A percentile compares a stretch with the other conserved stretches of the same genome.
These are phyloP conservation scores for Hydropotes inermis DNA, from an alignment of 2,113 vertebrate species.

Conservation along the genomic window DNA sequence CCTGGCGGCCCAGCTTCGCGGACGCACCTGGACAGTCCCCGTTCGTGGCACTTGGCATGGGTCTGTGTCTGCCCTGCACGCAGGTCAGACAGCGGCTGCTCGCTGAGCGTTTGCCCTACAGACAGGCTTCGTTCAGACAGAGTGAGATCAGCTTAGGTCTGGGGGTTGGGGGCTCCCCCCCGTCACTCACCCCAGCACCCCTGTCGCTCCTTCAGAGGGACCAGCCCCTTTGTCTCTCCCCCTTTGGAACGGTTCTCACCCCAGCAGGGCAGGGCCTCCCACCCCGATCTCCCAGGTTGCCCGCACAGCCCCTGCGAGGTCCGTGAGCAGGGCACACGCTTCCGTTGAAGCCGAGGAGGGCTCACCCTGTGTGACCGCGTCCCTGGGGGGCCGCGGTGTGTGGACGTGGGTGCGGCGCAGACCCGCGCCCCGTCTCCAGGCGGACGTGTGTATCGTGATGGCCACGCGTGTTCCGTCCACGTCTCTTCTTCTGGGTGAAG, in stretches of 20 bases:
- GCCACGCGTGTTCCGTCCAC: neutral
- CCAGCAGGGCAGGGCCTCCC: too few species aligned
- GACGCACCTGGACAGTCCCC: neutral
- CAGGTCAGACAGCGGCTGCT: neutral
- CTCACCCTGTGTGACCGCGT: neutral
- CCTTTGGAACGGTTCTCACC: neutral
- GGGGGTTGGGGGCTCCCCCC: neutral
- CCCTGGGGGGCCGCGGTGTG: neutral
- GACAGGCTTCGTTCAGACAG: accelerated
- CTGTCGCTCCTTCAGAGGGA: neutral
- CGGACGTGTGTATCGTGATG: neutral
- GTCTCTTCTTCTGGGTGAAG: neutral
- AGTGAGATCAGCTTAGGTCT: neutral
- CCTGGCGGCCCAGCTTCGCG: accelerated
- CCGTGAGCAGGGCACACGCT: neutral
- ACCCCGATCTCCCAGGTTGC: neutral
- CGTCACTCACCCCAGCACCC: neutral
- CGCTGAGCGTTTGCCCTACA: neutral
- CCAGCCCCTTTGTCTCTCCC: neutral
- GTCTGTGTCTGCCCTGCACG: accelerated
- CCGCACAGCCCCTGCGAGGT: accelerated
- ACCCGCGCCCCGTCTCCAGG: neutral
- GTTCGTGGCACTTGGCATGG: accelerated
- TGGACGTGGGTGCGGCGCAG: too few species aligned
- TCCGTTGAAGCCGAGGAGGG: neutral